phyloP scores from a whole-genome alignment of 2,797 vertebrate species.

The Cyclura pinguis region DNA sequence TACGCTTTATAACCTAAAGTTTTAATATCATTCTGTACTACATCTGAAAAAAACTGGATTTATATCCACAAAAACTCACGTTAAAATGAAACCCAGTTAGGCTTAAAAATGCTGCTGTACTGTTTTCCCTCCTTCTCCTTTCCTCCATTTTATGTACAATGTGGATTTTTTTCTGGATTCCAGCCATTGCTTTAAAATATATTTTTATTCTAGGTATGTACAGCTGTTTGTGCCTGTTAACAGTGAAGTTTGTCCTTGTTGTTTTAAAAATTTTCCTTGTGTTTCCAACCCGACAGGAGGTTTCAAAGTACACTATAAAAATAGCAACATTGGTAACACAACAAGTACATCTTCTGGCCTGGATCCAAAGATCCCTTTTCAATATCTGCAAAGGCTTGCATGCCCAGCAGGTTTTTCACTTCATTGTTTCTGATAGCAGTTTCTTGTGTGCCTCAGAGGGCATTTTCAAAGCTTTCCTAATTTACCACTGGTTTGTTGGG shows the following conservation, averaged over 20 bases:
- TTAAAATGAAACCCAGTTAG: too few relatives aligned
- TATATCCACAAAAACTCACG: too few relatives aligned
- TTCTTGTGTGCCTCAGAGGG: background rate
- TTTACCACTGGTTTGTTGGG: background rate
- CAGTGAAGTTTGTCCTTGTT: background rate
- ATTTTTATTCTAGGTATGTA: background rate
- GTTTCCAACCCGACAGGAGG: background rate
- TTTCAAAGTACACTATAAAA: constrained; percentile 17
- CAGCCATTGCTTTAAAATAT: background rate
- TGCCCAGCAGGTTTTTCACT: background rate
- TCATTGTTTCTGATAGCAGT: background rate
- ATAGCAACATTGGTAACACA: constrained; percentile 19
- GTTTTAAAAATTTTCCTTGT: background rate
- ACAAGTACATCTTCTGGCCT: background rate
- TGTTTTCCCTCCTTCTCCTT: background rate
- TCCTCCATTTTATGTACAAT: too few relatives aligned
- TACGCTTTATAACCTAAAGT: too few relatives aligned
- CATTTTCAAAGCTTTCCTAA: background rate
- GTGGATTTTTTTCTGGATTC: background rate
- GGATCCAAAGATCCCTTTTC: background rate
- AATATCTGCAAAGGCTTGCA: background rate
- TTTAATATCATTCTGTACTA: too few relatives aligned
- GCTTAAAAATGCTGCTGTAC: too few relatives aligned
- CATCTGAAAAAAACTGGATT: too few relatives aligned
- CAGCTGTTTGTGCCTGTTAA: background rate